phyloP scores from a whole-genome alignment of 2,888 invertebrate genomes.

The Seira sanloemensis region DNA sequence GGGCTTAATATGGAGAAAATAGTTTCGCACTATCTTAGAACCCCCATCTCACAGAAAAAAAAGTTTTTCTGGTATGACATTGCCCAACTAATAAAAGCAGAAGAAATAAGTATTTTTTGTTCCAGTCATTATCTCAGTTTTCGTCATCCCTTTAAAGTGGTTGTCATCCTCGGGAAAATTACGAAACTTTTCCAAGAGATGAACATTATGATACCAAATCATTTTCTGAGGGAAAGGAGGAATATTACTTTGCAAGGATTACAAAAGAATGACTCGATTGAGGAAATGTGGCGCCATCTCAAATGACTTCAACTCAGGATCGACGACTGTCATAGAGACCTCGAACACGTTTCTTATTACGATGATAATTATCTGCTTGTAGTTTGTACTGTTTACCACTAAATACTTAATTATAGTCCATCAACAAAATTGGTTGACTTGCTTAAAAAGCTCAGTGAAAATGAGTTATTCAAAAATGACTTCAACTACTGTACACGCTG shows the following conservation, averaged over 20 bases:
- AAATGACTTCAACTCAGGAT: background rate
- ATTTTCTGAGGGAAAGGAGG: conserved; percentile 2
- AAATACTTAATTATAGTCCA: too few species aligned
- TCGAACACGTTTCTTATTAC: too few species aligned
- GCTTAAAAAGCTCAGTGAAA: too few species aligned
- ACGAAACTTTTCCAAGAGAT: conserved; percentile 10
- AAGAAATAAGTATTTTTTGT: conserved; percentile 3
- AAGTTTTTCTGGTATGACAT: conserved; percentile 4
- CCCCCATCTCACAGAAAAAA: background rate
- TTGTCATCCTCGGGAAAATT: conserved; percentile 18
- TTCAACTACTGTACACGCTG: too few species aligned
- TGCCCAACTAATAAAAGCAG: conserved; percentile 7
- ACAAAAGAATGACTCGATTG: background rate
- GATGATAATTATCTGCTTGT: too few species aligned
- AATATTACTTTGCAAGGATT: too few species aligned
- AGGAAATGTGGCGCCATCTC: conserved; percentile 1
- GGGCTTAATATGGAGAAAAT: background rate
- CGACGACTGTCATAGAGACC: too few species aligned
- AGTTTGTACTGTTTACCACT: too few species aligned
- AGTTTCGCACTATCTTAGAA: conserved; percentile 11
- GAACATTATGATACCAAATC: conserved; percentile 19
- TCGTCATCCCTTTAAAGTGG: conserved; percentile 8
- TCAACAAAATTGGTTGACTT: too few species aligned
- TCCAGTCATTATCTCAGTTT: conserved; percentile 11
- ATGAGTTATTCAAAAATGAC: too few species aligned